These are phyloP conservation scores for Pseudomyrmex pallidus DNA, from an alignment of 1,140 invertebrate genomes.

Conservation along the genomic window DNA sequence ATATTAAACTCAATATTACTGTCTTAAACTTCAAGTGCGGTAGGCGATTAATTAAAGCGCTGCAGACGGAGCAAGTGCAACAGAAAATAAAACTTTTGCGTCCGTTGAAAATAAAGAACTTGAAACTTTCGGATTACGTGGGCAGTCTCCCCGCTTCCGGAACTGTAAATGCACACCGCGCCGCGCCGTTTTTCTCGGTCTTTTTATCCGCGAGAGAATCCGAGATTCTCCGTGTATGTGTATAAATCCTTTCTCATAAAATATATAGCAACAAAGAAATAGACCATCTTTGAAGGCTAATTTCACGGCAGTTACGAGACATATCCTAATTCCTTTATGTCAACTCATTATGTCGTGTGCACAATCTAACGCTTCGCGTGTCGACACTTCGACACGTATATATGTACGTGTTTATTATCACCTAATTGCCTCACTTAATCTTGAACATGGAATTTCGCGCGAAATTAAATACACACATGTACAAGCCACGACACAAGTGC, in stretches of 20 bases:
- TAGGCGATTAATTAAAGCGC: slow-evolving; percentile 32
- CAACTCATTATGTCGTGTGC: background rate
- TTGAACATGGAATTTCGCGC: background rate
- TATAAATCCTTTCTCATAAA: background rate
- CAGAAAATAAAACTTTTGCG: background rate
- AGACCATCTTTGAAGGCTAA: background rate
- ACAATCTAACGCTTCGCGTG: background rate
- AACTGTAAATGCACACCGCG: background rate
- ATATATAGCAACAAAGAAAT: background rate
- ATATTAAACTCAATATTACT: slow-evolving; percentile 37
- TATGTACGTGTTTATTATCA: background rate
- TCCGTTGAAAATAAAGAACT: background rate
- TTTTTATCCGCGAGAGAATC: background rate
- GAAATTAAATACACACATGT: background rate
- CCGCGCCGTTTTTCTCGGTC: background rate
- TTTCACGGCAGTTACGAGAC: background rate
- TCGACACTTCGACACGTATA: background rate
- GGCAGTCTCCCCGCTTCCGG: background rate
- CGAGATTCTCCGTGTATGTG: background rate
- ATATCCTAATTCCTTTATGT: background rate
- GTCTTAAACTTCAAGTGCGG: slow-evolving; percentile 17
- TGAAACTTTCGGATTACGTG: slow-evolving; percentile 12
- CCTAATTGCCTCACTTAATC: background rate
- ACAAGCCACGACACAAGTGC: background rate
- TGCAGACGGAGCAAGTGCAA: slow-evolving; percentile 12